Conservation (phyloP, 2,888 invertebrate genomes). For the Tetragonula carbonaria region DNA sequence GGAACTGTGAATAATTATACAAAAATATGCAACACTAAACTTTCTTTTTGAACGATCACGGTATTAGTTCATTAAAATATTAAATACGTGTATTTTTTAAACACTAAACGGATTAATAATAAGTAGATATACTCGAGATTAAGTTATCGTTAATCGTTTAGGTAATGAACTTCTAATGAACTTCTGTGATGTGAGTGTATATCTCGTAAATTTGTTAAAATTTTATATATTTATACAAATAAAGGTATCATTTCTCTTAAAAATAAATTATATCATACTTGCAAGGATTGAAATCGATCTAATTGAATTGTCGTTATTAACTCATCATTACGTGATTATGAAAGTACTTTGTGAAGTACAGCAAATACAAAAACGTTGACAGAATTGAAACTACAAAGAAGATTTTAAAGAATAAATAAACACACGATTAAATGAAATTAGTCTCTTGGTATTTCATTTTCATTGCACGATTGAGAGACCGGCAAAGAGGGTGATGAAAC, state of each 20-base stretch:
- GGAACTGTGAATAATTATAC: background rate
- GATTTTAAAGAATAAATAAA: background rate
- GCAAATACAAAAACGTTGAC: no score
- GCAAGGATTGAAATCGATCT: background rate
- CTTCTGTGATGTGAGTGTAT: background rate
- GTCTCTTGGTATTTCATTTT: no score
- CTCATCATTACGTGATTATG: background rate
- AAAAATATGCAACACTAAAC: background rate
- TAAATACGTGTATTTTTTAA: background rate
- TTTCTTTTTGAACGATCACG: background rate
- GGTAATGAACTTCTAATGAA: constrained; percentile 18
- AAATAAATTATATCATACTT: background rate
- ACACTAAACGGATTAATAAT: background rate
- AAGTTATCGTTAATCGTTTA: constrained; percentile 20
- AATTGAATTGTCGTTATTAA: background rate
- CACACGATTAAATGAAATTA: background rate
- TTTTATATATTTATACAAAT: background rate
- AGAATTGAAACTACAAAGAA: background rate
- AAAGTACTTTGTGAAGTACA: background rate
- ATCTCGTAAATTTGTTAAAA: background rate
- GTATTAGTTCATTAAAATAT: constrained; percentile 29
- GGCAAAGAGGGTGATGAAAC: background rate
- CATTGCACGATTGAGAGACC: background rate
- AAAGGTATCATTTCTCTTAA: no score
- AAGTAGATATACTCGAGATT: constrained; percentile 9